Base-by-base conservation (phyloP, 2,797 vertebrate species). In the Melanotaenia boesemani region DNA sequence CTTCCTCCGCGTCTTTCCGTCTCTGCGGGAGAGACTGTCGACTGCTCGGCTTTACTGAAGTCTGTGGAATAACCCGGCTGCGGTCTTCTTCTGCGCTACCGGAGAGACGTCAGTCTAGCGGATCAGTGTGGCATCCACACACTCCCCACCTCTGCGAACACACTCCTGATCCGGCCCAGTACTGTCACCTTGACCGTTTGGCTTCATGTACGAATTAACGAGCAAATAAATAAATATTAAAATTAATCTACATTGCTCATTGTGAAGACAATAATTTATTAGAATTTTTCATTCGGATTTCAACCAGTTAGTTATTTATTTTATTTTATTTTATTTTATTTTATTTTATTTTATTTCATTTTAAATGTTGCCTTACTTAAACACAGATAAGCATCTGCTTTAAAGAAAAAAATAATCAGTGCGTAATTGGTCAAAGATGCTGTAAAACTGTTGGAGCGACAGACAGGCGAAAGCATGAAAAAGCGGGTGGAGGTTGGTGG, bases 71-170 rank as follows among this genome's bases (percentile, higher is more conserved):
- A 86, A 65, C 83, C 79, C 90, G 84, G 89, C 86, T 91, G 92
- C 83, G 79, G 91, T 81, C 80, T 82, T 83, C 69, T 81, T 77
- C 86, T 91, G 87, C 77, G 84, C 89, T 88, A 74, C 83, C 81
- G 86, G 83, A 90, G 91, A 89, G 79, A 92, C 91, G 92, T 93
- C 93, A 93, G 90, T 85, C 88, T 84, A 87, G 78, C 76, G 88
- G 88, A 89, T 90, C 87, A 83, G 76, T 85, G 86, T 85, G 82
- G 85, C 79, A 82, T 86, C 77, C 85, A 57, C 77, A 62, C 80
- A 46, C 82, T 58, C 74, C 66, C 62, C 65, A 80, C 82, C 76
- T 84, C 67, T 78, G 75, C 72, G 46, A 80, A 73, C 73, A 60
- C 44, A 58, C 58, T 83, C 80, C 72, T 76, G 67, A 61, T 50